Evolutionary conservation across 2,888 invertebrate species (phyloP), one percentile per base, ranked within the genome.

Genomic region (Allygus modestus): DNA sequence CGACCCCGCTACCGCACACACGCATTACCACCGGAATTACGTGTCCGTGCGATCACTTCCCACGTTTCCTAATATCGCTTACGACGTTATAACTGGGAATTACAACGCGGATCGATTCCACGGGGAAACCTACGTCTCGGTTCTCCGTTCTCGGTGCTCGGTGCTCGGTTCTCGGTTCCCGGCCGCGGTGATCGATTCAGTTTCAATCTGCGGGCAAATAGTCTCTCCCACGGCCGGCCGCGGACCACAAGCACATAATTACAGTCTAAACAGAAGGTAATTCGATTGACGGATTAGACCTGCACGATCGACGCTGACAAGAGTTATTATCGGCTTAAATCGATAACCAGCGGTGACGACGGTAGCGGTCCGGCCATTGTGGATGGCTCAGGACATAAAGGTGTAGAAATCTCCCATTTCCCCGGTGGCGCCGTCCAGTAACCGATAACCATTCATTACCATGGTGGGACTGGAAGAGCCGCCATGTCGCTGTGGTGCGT

Each of bases 281-380:
- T 77, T 77, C 75, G 75, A 77, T 77, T 77, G 75, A 41, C 43
- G 43, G 75, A 77, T 77, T 77, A 28, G 75, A 15, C 15, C 43
- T 77, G 75, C 75, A 77, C 75, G 75, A 46, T 69, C 71, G 41
- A 4, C 31, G 41, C 17, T 28, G 31, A 31, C 31, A 69, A n/a
- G 31, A 31, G 71, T 71, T 41, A 71, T 71, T 71, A 71, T 23
- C 31, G 69, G 31, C 69, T 28, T 61, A 28, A 69, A 69, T 69
- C 71, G 71, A 41, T 71, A 71, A 71, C 41, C 20, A 71, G 71
- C 71, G 69, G 37, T 33, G 58, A 23, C 58, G 26, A 2, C 54
- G 54, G 54, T 54, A 54, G 54, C 54, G 54, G 54, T n/a, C 4
- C 54, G n/a, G 46, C 20, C 23, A 54, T 54, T 54, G 54, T 54